phyloP scores from a whole-genome alignment of 2,888 invertebrate genomes.

The Tenthredo amoena region DNA sequence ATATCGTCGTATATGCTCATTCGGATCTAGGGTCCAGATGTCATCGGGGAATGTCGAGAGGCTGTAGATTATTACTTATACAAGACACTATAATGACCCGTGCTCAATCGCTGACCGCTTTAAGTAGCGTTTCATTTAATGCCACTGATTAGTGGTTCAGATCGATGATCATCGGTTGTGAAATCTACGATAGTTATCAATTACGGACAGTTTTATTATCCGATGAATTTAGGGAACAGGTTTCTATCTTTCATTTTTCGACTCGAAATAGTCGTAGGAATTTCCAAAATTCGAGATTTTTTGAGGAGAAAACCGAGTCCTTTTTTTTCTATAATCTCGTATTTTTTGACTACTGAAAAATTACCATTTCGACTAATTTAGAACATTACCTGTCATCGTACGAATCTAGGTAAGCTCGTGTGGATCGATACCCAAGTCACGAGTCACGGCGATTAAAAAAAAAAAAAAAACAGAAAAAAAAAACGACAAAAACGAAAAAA shows the following conservation, averaged over 20 bases:
- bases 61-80: not conserved
- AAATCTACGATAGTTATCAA: not conserved
- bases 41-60: not conserved
- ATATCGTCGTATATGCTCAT: not conserved
- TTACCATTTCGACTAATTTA: not conserved
- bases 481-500: not conserved
- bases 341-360: not conserved
- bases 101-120: constrained; percentile 11
- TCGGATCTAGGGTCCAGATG: not conserved
- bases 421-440: not conserved
- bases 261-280: not conserved
- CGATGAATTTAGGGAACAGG: not conserved
- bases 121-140: not conserved
- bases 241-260: not conserved
- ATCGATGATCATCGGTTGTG: not conserved
- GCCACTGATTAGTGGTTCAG: not conserved
- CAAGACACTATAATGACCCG: not conserved
- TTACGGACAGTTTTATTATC: not conserved
- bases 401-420: not conserved
- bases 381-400: not conserved
- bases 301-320: too few species aligned
- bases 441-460: not conserved
- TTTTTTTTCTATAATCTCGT: not conserved
- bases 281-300: not conserved
- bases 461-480: not conserved